Evolutionary conservation across 2,888 invertebrate species (phyloP), one percentile per base, ranked within the genome.

Genomic region (Dilophus febrilis): DNA sequence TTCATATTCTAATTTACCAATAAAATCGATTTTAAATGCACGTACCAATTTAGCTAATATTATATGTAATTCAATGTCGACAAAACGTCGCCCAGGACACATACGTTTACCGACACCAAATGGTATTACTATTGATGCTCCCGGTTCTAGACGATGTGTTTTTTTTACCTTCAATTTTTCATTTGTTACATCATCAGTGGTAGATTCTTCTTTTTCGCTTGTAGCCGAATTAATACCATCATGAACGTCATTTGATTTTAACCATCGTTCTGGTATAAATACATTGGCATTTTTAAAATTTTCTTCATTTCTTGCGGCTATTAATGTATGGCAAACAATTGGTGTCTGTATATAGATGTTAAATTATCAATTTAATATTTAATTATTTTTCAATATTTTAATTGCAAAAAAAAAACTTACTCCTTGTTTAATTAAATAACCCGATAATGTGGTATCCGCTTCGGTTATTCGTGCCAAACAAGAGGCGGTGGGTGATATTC

Each of bases 41-140:
- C 74, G 70, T 46, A 79, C 59, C 50, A 81, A 68, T 81, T 79
- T 78, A 18, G 81, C 80, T 16, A 86, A 61, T 42, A 82, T 63
- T 39, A 85, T 64, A 44, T 80, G 74, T 14, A 86, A 63, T 48
- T 80, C 79, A 48, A 83, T 72, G 51, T 84, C 83, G 3, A 85
- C 79, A 54, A 86, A 84, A 43, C 85, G 66, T 59, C 84, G 84
- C 35, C 87, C 88, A 0, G 87, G 87, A 54, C 87, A 88, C 61
- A 81, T 79, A 35, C 87, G 67, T 38, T 75, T 70, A 1, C 87
- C 87, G 28, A 74, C 65, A 0, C 87, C 87, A 58, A 87, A 88
- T 1, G 86, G 85, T 7, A 75, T 72, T 2, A 85, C 75, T 37
- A 87, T 61, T 35, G 69, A 65, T 0, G 76, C 66, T 7, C 78